phyloP scores from a whole-genome alignment of 2,797 vertebrate species.

The Steatocranus sp. region DNA sequence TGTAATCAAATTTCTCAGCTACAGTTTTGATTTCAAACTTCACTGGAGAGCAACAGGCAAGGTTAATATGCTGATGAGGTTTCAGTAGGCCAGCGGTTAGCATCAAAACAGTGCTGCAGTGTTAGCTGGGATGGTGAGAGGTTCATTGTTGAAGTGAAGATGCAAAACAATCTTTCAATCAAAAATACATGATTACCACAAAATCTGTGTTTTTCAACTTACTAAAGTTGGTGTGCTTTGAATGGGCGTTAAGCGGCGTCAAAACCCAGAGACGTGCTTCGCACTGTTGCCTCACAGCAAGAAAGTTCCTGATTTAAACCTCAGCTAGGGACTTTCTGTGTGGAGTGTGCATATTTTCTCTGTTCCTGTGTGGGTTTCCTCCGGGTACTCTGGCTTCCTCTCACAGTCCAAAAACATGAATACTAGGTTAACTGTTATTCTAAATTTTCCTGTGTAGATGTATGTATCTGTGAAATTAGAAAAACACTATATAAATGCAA shows the following conservation, averaged over 20 bases:
- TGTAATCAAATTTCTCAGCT: neutral
- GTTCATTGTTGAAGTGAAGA: neutral
- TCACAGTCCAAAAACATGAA: neutral
- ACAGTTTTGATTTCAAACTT: neutral
- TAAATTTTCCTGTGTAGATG: neutral
- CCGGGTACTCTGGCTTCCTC: neutral
- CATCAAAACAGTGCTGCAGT: neutral
- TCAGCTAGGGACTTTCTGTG: neutral
- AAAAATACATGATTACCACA: neutral
- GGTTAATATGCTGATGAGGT: neutral
- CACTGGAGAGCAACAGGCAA: neutral
- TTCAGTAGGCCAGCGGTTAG: neutral
- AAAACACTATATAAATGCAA: neutral
- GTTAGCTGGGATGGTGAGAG: neutral
- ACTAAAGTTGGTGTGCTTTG: neutral
- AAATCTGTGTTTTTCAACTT: neutral
- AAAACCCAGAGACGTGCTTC: neutral
- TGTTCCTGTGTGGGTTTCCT: neutral
- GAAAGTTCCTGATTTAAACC: neutral
- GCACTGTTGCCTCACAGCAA: neutral
- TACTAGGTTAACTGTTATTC: neutral
- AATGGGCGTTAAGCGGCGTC: neutral
- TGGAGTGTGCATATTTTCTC: neutral
- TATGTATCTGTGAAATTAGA: neutral
- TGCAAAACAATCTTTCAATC: neutral